A percentile compares a stretch with the other conserved stretches of the same genome.
Conservation (phyloP, 2,113 vertebrate species). For the Antigone vipio region DNA sequence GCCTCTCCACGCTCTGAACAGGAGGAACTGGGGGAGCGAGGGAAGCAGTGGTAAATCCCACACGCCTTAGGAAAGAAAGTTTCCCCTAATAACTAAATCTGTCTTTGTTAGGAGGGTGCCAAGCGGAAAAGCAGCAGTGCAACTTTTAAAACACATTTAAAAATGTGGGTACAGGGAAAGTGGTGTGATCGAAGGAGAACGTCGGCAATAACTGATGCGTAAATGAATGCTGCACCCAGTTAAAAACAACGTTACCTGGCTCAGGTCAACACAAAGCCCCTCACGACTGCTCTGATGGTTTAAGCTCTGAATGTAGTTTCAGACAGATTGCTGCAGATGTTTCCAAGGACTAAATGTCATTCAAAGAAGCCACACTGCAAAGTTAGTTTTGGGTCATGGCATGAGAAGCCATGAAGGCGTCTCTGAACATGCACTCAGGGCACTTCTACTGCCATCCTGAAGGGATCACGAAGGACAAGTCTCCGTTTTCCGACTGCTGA, state of each 20-base stretch:
- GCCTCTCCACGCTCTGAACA: background rate
- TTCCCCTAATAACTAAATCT: rapidly evolving
- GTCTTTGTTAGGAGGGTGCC: background rate
- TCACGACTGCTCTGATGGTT: background rate
- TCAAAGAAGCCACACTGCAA: background rate
- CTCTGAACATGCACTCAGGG: background rate
- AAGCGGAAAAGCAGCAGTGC: background rate
- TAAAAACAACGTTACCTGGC: background rate
- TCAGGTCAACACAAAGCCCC: background rate
- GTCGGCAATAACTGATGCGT: background rate
- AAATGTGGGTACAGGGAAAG: background rate
- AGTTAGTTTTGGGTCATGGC: rapidly evolving
- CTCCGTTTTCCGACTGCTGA: background rate
- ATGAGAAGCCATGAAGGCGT: background rate
- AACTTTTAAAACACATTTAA: background rate
- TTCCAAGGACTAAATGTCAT: background rate
- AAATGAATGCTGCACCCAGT: background rate
- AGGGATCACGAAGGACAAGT: background rate
- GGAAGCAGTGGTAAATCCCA: background rate
- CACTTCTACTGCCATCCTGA: rapidly evolving
- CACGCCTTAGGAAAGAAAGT: rapidly evolving
- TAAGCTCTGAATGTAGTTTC: background rate
- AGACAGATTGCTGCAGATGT: background rate
- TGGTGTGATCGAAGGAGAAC: background rate
- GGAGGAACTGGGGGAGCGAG: rapidly evolving